Evolutionary conservation across 2,113 vertebrate genomes (phyloP), one percentile per base, ranked within the genome.

Genomic region (Pantherophis guttatus): DNA sequence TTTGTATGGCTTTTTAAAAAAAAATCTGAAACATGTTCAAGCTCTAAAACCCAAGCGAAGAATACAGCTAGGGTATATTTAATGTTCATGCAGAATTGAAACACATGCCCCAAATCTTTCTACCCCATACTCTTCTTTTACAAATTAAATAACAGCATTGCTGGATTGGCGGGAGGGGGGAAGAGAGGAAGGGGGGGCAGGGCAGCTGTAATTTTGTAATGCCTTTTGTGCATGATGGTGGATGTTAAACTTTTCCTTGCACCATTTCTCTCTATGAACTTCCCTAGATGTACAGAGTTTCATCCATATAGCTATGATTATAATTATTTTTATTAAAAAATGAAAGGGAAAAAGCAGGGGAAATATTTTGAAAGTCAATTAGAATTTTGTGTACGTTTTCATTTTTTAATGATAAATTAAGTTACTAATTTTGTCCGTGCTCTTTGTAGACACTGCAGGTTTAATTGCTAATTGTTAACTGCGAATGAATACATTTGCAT

Each of bases 381-480:
- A 98, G 98, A 98, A 98, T 98, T 98, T 98, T 98, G 98, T 99
- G 98, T 99, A 98, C 98, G 98, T 99, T 99, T 99, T 98, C 98
- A 98, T 98, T 99, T 98, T 99, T 99, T 99, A 98, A 99, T 99
- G 98, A 99, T 99, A 99, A 99, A 99, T 99, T 98, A 99, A 99
- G 98, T 99, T 99, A 98, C 99, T 98, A 98, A 99, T 99, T 99
- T 99, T 98, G 98, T 98, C 98, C 98, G 97, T 98, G 98, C 99
- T 99, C 98, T 99, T 99, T 99, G 98, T 98, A 99, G 98, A 99
- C 99, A 99, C 99, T 99, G 99, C 98, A 98, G 98, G 98, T 99
- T 99, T 99, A 99, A 99, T 99, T 99, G 99, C 99, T 99, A 99
- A 99, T 99, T 99, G 99, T 99, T 99, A 99, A 99, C 99, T 98